phyloP scores from a whole-genome alignment of 2,113 vertebrate species.

The Crotalus horridus region DNA sequence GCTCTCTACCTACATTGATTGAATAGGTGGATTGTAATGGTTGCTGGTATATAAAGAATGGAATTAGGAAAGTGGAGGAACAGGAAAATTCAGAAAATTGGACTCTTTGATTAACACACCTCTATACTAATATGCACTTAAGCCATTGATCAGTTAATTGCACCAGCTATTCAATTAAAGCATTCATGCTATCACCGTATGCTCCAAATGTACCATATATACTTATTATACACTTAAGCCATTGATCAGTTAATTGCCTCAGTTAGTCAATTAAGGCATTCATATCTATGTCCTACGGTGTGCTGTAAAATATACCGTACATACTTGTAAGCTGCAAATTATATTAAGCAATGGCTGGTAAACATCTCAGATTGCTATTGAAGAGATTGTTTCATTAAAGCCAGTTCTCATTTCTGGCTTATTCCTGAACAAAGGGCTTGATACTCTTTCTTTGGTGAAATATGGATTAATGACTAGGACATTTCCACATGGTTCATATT shows the following conservation, averaged over 20 bases:
- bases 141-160: constrained; percentile 34
- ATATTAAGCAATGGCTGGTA: constrained; percentile 6
- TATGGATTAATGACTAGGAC: background rate
- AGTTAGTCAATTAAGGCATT: constrained; percentile 23
- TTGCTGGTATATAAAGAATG: background rate
- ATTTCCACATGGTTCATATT: background rate
- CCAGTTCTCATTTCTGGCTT: background rate
- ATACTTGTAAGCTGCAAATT: constrained; percentile 14
- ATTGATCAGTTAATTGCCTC: constrained; percentile 27
- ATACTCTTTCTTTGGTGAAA: background rate
- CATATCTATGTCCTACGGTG: background rate
- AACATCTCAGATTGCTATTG: constrained; percentile 15
- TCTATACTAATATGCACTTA: constrained; percentile 26
- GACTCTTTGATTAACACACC: constrained; percentile 25
- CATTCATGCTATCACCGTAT: constrained; percentile 18
- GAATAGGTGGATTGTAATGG: background rate
- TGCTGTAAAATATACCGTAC: constrained; percentile 5
- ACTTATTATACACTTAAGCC: constrained; percentile 32
- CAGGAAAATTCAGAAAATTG: constrained; percentile 7
- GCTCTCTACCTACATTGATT: background rate
- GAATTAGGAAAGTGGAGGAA: constrained; percentile 14
- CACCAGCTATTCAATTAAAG: constrained; percentile 28
- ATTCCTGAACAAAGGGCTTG: background rate
- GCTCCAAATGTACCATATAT: constrained; percentile 23
- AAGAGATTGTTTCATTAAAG: background rate